Conservation (phyloP, 2,113 vertebrate genomes). For the Ciconia stormi region DNA sequence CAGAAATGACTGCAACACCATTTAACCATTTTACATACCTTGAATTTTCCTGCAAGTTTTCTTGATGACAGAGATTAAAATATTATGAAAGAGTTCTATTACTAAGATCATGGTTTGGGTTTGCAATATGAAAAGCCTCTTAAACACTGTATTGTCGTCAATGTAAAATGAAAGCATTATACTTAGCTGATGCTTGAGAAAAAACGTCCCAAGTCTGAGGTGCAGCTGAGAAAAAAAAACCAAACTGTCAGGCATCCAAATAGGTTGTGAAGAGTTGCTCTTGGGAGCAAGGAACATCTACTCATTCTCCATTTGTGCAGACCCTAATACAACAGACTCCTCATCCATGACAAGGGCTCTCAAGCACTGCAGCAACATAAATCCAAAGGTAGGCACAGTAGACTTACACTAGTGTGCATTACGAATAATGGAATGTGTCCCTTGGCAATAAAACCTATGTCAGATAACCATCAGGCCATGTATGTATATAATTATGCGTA, state of each 20-base stretch:
- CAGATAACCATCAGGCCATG: neutral
- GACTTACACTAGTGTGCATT: neutral
- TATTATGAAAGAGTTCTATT: neutral
- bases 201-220: neutral
- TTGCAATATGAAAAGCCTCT: neutral
- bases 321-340: neutral
- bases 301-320: neutral
- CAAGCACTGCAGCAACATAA: neutral
- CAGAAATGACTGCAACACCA: neutral
- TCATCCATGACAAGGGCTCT: neutral
- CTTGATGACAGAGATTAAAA: neutral
- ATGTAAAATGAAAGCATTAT: neutral
- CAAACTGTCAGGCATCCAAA: neutral
- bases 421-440: neutral
- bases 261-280: neutral
- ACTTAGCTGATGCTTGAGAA: neutral
- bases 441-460: slow-evolving; percentile 13
- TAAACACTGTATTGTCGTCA: neutral
- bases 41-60: neutral
- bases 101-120: neutral
- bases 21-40: neutral
- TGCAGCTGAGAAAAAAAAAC: neutral
- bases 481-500: neutral
- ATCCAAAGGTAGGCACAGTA: neutral
- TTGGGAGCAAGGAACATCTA: neutral